phyloP scores from a whole-genome alignment of 2,888 invertebrate genomes.

The Pinctada fucata region DNA sequence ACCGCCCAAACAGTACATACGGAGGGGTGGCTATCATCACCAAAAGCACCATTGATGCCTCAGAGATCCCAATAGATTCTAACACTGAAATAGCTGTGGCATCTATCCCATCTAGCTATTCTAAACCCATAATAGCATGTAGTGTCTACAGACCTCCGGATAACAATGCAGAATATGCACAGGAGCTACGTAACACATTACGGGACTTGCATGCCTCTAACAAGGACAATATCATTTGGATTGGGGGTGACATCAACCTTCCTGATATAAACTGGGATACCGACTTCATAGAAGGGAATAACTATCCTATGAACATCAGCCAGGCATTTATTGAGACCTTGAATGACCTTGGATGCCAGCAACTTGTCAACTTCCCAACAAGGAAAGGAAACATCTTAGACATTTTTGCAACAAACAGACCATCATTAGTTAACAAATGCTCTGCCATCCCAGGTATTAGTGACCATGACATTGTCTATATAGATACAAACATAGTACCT shows the following conservation, averaged over 20 bases:
- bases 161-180: constrained; percentile 8
- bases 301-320: too few relatives aligned
- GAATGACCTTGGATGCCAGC: constrained; percentile 9
- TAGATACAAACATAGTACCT: too few relatives aligned
- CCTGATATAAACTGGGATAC: constrained; percentile 12
- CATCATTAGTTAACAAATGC: constrained; percentile 5
- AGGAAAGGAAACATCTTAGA: constrained; percentile 27
- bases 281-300: too few relatives aligned
- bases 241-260: background rate
- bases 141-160: constrained; percentile 23
- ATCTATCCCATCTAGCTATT: constrained; percentile 13
- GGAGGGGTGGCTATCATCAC: constrained; percentile 28
- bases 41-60: constrained; percentile 10
- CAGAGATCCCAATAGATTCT: constrained; percentile 13
- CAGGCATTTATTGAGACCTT: background rate
- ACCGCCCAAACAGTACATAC: constrained; percentile 12
- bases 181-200: constrained; percentile 12
- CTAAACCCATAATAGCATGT: constrained; percentile 14
- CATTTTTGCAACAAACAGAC: constrained; percentile 22
- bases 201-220: background rate
- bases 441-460: constrained; percentile 11
- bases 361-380: constrained; percentile 28
- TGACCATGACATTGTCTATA: constrained; percentile 6
- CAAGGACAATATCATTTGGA: background rate
- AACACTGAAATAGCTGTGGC: constrained; percentile 23